Evolutionary conservation across 2,888 invertebrate genomes (phyloP).

Genomic region (Listrodromus nycthemerus): DNA sequence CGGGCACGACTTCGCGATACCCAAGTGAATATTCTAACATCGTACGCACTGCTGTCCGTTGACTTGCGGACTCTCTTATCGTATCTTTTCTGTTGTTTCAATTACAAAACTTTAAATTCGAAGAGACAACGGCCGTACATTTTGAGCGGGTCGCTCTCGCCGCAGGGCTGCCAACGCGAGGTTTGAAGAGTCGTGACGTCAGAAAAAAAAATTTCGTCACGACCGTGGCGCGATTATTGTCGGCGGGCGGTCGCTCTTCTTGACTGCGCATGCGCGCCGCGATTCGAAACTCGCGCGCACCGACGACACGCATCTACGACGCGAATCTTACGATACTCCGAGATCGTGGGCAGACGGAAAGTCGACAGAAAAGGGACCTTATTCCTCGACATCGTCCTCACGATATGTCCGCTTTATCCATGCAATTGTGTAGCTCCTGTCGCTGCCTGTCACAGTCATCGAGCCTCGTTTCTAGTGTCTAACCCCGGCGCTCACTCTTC

Average conservation of each 20-base stretch:
- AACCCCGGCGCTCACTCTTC: too few species aligned
- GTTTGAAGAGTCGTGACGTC: background rate
- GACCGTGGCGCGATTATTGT: too few species aligned
- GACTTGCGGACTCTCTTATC: background rate
- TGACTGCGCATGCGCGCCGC: too few species aligned
- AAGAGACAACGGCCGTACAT: conserved; percentile 59
- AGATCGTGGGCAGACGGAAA: background rate
- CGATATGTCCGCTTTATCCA: background rate
- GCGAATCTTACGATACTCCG: background rate
- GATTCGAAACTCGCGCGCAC: too few species aligned
- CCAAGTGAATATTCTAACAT: conserved; percentile 85
- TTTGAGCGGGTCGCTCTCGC: conserved; percentile 48
- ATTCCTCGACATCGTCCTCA: background rate
- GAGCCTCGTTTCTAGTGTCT: background rate
- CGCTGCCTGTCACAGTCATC: conserved; percentile 4
- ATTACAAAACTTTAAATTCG: conserved; percentile 58
- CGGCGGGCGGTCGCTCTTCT: too few species aligned
- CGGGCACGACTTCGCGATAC: conserved; percentile 93
- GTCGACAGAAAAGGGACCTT: background rate
- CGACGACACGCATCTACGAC: background rate
- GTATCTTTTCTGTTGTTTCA: conserved; percentile 36
- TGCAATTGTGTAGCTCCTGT: background rate
- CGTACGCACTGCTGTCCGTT: conserved; percentile 55
- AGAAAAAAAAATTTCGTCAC: too few species aligned
- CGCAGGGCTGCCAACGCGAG: conserved; percentile 27